Evolutionary conservation across 2,797 vertebrate genomes (phyloP).

Genomic region (Parauchenoglanis punctatus): DNA sequence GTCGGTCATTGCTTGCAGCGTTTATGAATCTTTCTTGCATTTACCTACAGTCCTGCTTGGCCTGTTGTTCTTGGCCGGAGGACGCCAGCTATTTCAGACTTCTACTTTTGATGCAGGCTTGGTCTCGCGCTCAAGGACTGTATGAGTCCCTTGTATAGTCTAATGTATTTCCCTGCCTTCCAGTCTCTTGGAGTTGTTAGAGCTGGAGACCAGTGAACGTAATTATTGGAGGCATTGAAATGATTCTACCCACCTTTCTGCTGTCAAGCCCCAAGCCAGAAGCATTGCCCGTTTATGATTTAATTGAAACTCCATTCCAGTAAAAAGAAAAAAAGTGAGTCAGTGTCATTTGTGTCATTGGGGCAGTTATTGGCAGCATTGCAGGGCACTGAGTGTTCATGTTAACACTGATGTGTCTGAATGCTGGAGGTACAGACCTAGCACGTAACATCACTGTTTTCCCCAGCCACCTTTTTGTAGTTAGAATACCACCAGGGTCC

Average conservation of each 20-base stretch:
- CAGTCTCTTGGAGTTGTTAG: neutral
- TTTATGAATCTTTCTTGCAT: constrained; percentile 51
- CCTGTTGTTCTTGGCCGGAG: constrained; percentile 69
- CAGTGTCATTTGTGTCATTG: neutral
- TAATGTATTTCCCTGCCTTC: neutral
- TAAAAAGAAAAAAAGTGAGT: neutral
- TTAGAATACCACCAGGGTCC: too few relatives aligned
- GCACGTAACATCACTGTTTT: neutral
- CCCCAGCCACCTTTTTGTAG: neutral
- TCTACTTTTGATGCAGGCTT: constrained; percentile 30
- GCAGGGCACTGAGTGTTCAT: neutral
- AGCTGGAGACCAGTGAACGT: neutral
- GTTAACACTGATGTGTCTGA: neutral
- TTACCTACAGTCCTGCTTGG: constrained; percentile 62
- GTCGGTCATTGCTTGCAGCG: constrained; percentile 31
- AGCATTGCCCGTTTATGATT: neutral
- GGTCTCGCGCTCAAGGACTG: constrained; percentile 18
- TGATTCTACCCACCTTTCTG: constrained; percentile 10
- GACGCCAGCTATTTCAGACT: constrained; percentile 62
- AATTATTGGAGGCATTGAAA: constrained; percentile 27
- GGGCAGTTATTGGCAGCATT: neutral
- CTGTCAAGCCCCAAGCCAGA: constrained; percentile 9
- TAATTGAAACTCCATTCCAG: neutral
- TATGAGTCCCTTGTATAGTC: neutral
- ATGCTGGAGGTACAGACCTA: neutral